Conservation (phyloP, 2,113 vertebrate species). For the Callionymus lyra region DNA sequence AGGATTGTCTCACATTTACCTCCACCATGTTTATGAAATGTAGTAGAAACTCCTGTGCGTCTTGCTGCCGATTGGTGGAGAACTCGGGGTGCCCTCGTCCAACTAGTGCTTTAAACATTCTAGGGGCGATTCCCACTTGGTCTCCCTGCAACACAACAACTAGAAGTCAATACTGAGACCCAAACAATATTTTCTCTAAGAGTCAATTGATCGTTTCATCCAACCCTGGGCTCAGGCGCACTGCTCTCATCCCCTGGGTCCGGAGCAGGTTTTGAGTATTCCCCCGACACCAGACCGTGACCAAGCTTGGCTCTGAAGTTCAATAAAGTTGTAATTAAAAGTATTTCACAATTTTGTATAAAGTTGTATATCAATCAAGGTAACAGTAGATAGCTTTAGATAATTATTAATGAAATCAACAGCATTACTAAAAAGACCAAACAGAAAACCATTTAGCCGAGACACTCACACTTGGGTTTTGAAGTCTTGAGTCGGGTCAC, state of each 20-base stretch:
- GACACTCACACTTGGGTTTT: slow-evolving; percentile 94
- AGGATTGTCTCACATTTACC: slow-evolving; percentile 59
- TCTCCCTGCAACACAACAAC: slow-evolving; percentile 69
- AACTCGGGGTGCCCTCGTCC: slow-evolving; percentile 94
- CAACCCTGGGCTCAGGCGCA: slow-evolving; percentile 79
- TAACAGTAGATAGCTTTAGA: neutral
- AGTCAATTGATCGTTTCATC: slow-evolving; percentile 4
- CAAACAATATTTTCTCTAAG: slow-evolving; percentile 1
- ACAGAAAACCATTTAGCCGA: neutral
- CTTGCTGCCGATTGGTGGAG: slow-evolving; percentile 96
- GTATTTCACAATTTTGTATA: no score
- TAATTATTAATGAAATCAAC: neutral
- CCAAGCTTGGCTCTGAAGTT: slow-evolving; percentile 85
- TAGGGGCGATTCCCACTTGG: slow-evolving; percentile 88
- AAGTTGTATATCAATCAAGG: slow-evolving; percentile 11
- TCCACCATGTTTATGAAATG: slow-evolving; percentile 99
- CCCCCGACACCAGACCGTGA: slow-evolving; percentile 88
- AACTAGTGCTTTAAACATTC: slow-evolving; percentile 95
- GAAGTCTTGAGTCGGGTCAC: slow-evolving; percentile 95
- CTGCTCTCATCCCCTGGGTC: slow-evolving; percentile 74
- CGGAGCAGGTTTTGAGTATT: slow-evolving; percentile 83
- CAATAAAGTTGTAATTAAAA: no score
- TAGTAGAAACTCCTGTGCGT: slow-evolving; percentile 96
- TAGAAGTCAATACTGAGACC: neutral
- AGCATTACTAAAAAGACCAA: neutral